Base-by-base conservation (phyloP, 2,797 vertebrate genomes). In the Mus minutoides region DNA sequence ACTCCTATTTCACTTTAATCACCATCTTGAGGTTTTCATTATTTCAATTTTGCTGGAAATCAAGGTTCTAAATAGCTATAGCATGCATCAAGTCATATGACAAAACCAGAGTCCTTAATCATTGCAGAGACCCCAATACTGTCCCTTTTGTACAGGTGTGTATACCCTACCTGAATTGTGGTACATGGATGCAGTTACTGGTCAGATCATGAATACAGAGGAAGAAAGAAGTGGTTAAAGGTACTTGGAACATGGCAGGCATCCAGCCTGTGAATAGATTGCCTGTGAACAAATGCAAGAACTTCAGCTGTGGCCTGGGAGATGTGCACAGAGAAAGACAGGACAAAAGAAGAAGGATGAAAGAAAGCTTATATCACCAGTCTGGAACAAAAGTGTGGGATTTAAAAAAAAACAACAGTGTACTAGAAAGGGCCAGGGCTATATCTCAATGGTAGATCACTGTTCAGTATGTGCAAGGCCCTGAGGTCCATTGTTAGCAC, bases 21-120 rank as follows among this genome's bases (percentile, higher is more conserved):
- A 82, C 26, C n/a, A 93, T 43, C 24, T 56, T 75, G 49, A 78
- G 0, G 22, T 69, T 80, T 91, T 86, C 52, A 77, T 78, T 49
- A 76, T 91, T 93, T 94, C 54, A 52, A 2, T 58, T 83, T 76
- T 80, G 12, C 17, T 87, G 8, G 49, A 90, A 89, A 75, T 73
- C 21, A 71, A 91, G 34, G 14, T 9, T 67, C 24, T 58, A 37
- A 78, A 79, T 6, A 71, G 0, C 7, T 93, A 77, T 52, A 34
- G 16, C 77, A 82, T 49, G 0, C 11, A 64, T 76, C 17, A 71
- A 7, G 22, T 76, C 14, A 26, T 17, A 62, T 56, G 62, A 87
- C 6, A 71, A 85, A 94, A 29, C 3, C 13, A 67, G 34, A 17
- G 26, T 90, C 21, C 17, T 76, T 86, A 22, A 52, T 21, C 3